These are phyloP conservation scores for Chorisops tibialis DNA, from an alignment of 2,888 invertebrate species.

Conservation along the genomic window DNA sequence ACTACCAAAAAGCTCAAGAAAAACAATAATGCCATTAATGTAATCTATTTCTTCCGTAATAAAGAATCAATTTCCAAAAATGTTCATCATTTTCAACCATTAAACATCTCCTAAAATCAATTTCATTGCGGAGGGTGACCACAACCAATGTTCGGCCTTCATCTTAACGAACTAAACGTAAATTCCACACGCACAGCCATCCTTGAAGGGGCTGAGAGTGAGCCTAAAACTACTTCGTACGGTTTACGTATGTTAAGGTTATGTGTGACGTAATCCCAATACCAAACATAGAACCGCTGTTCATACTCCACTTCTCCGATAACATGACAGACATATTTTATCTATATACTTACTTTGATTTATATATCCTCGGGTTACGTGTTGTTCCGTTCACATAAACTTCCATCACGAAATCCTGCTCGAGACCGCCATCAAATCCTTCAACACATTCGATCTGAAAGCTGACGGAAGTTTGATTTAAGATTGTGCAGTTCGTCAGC, in stretches of 20 bases:
- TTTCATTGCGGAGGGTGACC: no score
- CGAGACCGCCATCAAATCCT: slow-evolving; percentile 73
- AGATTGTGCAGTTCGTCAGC: slow-evolving; percentile 68
- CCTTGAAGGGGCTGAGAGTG: no score
- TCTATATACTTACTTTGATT: slow-evolving; percentile 49
- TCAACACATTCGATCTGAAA: slow-evolving; percentile 70
- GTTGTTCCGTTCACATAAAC: slow-evolving; percentile 57
- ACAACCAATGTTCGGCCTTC: no score
- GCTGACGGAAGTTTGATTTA: slow-evolving; percentile 70
- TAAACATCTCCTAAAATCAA: no score
- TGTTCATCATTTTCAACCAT: no score
- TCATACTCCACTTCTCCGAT: background rate
- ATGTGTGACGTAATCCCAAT: background rate
- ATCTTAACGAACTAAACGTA: no score
- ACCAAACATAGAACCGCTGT: background rate
- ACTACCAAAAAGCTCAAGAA: no score
- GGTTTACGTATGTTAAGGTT: background rate
- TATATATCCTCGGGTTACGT: slow-evolving; percentile 50
- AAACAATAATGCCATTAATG: no score
- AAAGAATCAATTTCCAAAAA: no score
- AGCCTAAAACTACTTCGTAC: no score
- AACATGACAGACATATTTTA: slow-evolving; percentile 4
- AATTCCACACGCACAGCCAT: no score
- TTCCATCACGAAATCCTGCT: slow-evolving; percentile 71
- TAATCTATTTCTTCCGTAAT: no score